These are phyloP conservation scores for Beroe ovata DNA, from an alignment of 37 sponge, comb jelly and placozoan genomes.

Conservation along the genomic window DNA sequence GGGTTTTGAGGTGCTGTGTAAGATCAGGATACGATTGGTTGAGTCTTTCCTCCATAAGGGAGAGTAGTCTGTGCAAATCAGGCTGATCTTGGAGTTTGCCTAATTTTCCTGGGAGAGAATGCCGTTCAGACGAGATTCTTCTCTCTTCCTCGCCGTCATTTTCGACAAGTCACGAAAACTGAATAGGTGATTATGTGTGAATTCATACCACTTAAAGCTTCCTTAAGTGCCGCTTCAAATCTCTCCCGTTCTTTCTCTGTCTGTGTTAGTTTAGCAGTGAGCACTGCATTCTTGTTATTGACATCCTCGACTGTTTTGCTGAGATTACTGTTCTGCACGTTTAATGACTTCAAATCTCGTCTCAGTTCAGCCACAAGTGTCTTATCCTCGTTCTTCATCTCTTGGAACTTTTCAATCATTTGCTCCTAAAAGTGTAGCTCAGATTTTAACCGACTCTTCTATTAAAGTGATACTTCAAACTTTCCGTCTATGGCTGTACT, in stretches of 20 bases:
- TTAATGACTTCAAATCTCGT: neutral
- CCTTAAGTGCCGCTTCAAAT: conserved; percentile 50
- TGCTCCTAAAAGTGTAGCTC: neutral
- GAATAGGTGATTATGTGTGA: too few species aligned
- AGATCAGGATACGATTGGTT: conserved; percentile 32
- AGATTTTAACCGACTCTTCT: neutral
- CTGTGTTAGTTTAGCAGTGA: neutral
- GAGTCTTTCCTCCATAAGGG: conserved; percentile 42
- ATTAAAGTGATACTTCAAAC: too few species aligned
- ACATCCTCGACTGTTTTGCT: neutral
- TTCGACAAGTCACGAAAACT: too few species aligned
- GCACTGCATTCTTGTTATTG: neutral
- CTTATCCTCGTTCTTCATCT: conserved; percentile 17
- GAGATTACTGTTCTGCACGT: conserved; percentile 13
- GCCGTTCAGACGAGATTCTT: too few species aligned
- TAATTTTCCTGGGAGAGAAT: neutral
- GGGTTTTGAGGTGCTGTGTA: conserved; percentile 53
- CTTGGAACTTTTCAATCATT: conserved; percentile 59
- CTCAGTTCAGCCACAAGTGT: neutral
- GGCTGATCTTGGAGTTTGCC: conserved; percentile 43
- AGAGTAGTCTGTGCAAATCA: conserved; percentile 19
- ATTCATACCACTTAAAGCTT: neutral
- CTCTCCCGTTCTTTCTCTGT: conserved; percentile 13
- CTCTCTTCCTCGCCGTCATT: too few species aligned
- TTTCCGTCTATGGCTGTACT: too few species aligned